A percentile compares a stretch with the other conserved stretches of the same genome.
Conservation (phyloP, 2,888 invertebrate genomes). For the Muscina levida region DNA sequence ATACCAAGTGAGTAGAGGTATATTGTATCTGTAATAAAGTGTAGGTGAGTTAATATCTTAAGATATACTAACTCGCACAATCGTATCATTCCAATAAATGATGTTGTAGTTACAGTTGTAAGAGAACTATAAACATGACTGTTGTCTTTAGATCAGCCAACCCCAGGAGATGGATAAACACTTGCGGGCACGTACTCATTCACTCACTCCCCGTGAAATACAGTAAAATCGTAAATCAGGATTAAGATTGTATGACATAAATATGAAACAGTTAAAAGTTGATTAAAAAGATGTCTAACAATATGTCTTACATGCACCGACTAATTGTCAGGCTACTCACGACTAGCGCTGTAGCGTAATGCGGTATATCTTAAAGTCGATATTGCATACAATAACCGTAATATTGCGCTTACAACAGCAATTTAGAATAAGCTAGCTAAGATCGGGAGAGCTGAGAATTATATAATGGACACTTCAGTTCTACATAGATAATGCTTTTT, state of each 20-base stretch:
- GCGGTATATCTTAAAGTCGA: too few relatives aligned
- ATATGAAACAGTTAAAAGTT: constrained; percentile 51
- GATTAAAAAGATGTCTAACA: constrained; percentile 23
- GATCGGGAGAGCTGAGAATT: too few relatives aligned
- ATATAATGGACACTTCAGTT: too few relatives aligned
- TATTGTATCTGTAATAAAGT: constrained; percentile 3
- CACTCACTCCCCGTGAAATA: background rate
- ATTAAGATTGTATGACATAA: constrained; percentile 39
- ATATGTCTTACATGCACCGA: too few relatives aligned
- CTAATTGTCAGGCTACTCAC: too few relatives aligned
- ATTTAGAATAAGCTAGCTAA: too few relatives aligned
- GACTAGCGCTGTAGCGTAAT: too few relatives aligned
- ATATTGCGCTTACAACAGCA: too few relatives aligned
- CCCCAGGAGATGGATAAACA: too few relatives aligned
- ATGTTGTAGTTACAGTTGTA: background rate
- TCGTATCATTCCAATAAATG: constrained; percentile 10
- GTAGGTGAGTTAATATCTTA: constrained; percentile 44
- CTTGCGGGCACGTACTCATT: background rate
- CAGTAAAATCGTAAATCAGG: constrained; percentile 52
- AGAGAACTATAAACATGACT: background rate
- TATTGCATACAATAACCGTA: too few relatives aligned
- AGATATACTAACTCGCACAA: constrained; percentile 18
- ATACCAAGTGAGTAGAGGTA: too few relatives aligned
- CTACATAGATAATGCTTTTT: too few relatives aligned
- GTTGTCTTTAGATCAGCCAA: background rate